Conservation (phyloP, 2,797 vertebrate species). For the Typhlichthys subterraneus region DNA sequence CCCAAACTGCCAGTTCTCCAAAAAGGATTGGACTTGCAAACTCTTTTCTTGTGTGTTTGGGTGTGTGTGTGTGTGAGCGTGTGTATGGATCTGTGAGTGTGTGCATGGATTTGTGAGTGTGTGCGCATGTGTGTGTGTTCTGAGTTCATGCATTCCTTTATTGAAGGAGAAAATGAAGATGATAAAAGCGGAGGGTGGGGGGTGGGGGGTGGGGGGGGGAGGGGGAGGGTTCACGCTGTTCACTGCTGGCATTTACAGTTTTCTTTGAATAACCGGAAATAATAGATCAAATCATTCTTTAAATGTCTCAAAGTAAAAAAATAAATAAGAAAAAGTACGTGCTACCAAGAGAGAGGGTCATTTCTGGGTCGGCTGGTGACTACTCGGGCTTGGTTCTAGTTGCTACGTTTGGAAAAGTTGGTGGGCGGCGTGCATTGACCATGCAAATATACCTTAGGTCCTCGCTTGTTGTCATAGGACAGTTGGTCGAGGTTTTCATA, state of each 20-base stretch:
- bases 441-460: slow-evolving; percentile 99
- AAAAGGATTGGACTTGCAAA: slow-evolving; percentile 87
- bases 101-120: slow-evolving; percentile 87
- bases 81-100: slow-evolving; percentile 70
- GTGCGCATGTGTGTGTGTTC: slow-evolving; percentile 73
- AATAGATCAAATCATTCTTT: slow-evolving; percentile 79
- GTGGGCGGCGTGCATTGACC: slow-evolving; percentile 99
- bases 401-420: slow-evolving; percentile 97
- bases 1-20: slow-evolving; percentile 84
- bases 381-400: slow-evolving; percentile 85
- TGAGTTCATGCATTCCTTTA: slow-evolving; percentile 94
- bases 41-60: slow-evolving; percentile 78
- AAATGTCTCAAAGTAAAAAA: slow-evolving; percentile 74
- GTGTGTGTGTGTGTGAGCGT: slow-evolving; percentile 49
- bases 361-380: slow-evolving; percentile 85
- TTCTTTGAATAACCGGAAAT: slow-evolving; percentile 70
- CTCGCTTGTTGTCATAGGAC: slow-evolving; percentile 99
- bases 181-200: slow-evolving; percentile 67
- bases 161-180: slow-evolving; percentile 81
- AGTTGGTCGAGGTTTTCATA: slow-evolving; percentile 99
- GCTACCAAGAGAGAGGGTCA: slow-evolving; percentile 85
- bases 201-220: neutral
- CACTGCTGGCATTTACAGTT: slow-evolving; percentile 50
- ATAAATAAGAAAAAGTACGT: slow-evolving; percentile 83
- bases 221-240: slow-evolving; percentile 47